phyloP scores from a whole-genome alignment of 2,113 vertebrate genomes.

The Orthonyx spaldingii region DNA sequence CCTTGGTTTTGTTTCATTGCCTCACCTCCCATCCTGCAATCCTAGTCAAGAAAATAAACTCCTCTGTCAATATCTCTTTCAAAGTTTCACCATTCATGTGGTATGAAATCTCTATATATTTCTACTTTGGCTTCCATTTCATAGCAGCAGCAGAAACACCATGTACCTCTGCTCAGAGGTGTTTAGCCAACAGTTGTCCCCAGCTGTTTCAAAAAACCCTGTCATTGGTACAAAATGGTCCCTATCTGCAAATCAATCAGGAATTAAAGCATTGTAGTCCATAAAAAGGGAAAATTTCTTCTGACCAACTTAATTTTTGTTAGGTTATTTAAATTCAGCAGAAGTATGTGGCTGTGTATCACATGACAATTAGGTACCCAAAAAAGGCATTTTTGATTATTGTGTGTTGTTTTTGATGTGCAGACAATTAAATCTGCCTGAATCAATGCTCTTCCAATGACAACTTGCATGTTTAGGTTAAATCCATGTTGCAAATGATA shows the following conservation, averaged over 20 bases:
- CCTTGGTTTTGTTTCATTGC: not conserved
- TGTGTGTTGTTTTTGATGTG: not conserved
- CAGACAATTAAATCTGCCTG: not conserved
- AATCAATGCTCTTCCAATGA: not conserved
- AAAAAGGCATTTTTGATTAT: not conserved
- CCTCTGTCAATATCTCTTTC: not conserved
- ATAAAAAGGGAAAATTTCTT: not conserved
- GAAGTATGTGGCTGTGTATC: not conserved
- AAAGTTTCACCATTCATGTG: not conserved
- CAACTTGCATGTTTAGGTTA: not conserved
- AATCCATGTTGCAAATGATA: not conserved
- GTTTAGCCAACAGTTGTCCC: not conserved
- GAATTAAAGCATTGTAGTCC: not conserved
- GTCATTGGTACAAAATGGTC: not conserved
- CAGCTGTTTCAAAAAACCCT: not conserved
- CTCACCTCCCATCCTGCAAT: not conserved
- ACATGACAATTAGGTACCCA: not conserved
- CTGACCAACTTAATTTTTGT: not conserved
- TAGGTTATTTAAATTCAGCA: not conserved
- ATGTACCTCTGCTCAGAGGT: not conserved
- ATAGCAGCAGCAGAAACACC: not conserved
- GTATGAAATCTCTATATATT: not conserved
- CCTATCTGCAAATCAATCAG: not conserved
- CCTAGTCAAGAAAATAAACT: not conserved
- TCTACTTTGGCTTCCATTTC: not conserved